Evolutionary conservation across 2,888 invertebrate species (phyloP).

Genomic region (Aquatica leii): DNA sequence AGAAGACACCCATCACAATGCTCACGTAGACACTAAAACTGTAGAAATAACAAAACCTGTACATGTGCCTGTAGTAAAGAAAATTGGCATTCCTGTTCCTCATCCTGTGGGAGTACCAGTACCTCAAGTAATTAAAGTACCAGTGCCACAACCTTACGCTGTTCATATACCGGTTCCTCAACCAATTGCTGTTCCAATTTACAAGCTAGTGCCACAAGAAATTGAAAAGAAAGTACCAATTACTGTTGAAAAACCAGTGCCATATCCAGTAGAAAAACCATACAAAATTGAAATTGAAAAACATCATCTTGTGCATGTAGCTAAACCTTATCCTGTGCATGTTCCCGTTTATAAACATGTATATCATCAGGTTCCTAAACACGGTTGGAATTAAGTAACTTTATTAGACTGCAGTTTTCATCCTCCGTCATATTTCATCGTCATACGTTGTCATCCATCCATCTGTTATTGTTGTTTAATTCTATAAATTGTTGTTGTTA

Average conservation of each 20-base stretch:
- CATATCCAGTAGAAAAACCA: constrained; percentile 76
- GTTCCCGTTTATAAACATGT: constrained; percentile 78
- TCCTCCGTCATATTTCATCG: constrained; percentile 20
- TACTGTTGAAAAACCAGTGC: constrained; percentile 76
- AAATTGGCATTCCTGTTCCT: constrained; percentile 76
- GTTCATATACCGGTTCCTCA: constrained; percentile 76
- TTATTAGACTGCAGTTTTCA: constrained; percentile 20
- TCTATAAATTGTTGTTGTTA: constrained; percentile 27
- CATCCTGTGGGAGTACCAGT: constrained; percentile 77
- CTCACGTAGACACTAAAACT: constrained; percentile 64
- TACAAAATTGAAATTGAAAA: constrained; percentile 80
- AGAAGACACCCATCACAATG: constrained; percentile 63
- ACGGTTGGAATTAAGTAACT: constrained; percentile 20
- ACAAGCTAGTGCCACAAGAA: constrained; percentile 76
- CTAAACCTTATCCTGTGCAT: constrained; percentile 78
- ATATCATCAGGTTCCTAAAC: constrained; percentile 66
- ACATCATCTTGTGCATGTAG: constrained; percentile 70
- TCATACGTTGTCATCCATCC: constrained; percentile 11
- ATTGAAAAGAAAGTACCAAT: constrained; percentile 78
- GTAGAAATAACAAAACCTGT: constrained; percentile 75
- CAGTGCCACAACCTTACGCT: constrained; percentile 79
- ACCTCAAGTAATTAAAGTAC: constrained; percentile 73
- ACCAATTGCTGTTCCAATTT: constrained; percentile 76
- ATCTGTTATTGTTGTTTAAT: constrained; percentile 32
- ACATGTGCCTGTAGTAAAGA: constrained; percentile 75